Conservation (phyloP, 2,888 invertebrate genomes). For the Leptothorax acervorum region DNA sequence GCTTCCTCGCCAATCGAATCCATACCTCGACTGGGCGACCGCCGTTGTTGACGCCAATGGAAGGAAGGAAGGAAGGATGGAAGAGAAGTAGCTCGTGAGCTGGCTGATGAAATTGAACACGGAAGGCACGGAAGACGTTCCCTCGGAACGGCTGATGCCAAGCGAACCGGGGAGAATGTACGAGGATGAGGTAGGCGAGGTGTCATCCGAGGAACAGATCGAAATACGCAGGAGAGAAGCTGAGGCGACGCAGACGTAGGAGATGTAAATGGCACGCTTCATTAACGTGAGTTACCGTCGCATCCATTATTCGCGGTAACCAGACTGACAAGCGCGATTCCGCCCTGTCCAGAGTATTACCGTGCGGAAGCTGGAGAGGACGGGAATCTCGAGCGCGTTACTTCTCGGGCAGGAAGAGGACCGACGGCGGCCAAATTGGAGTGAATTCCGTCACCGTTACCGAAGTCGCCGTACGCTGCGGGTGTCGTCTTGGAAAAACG, state of each 20-base stretch:
- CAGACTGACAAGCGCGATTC: slow-evolving; percentile 76
- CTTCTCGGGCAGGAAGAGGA: slow-evolving; percentile 44
- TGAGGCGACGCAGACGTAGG: slow-evolving; percentile 64
- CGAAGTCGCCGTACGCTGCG: slow-evolving; percentile 20
- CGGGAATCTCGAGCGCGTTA: slow-evolving; percentile 34
- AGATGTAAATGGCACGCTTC: slow-evolving; percentile 82
- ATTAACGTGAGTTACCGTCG: slow-evolving; percentile 81
- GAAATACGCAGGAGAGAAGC: slow-evolving; percentile 30
- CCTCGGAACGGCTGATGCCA: slow-evolving; percentile 18
- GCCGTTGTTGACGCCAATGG: slow-evolving; percentile 15
- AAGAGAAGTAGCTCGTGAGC: slow-evolving; percentile 16
- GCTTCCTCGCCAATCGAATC: slow-evolving; percentile 41
- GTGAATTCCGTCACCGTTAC: slow-evolving; percentile 29
- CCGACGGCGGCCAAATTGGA: slow-evolving; percentile 63
- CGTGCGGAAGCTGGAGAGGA: slow-evolving; percentile 17
- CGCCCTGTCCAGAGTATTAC: slow-evolving; percentile 73
- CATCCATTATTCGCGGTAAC: slow-evolving; percentile 81
- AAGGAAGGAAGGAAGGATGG: slow-evolving; percentile 32
- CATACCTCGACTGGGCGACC: slow-evolving; percentile 9
- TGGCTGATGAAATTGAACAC: slow-evolving; percentile 43
- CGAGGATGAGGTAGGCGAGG: slow-evolving; percentile 30
- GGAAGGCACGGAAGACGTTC: slow-evolving; percentile 32
- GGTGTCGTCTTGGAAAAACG: slow-evolving; percentile 55
- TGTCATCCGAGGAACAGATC: slow-evolving; percentile 35
- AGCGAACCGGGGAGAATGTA: slow-evolving; percentile 1